Base-by-base conservation (phyloP, 1,140 invertebrate species). In the Hylaeus volcanicus region DNA sequence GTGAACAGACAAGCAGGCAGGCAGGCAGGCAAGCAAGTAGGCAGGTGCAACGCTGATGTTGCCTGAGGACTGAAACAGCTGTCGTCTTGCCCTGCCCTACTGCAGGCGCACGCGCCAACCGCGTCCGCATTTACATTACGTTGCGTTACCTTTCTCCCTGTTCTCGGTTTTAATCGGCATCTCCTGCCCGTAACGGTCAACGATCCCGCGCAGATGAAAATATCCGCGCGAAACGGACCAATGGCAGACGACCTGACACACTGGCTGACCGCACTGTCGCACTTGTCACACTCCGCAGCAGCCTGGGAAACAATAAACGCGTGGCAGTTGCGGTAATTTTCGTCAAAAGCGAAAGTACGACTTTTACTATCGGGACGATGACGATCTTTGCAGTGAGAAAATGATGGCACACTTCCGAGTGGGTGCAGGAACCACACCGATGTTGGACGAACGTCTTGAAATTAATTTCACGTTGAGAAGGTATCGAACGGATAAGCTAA, bases 31-130 rank as follows among this genome's bases (percentile, higher is more conserved):
- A 86, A 41, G 84, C 74, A 69, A 82, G 80, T 65, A 77, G 89
- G 90, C 92, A 93, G 93, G 92, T 93, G 92, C 90, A 93, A 88
- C 89, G 84, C 88, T 89, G 88, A 90, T 88, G 90, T 91, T 90
- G 90, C 89, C 82, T 86, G 85, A 90, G 89, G 90, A 90, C 89
- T 90, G 87, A 89, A 90, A 91, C 93, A 93, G 93, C 93, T 93
- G 93, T 93, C 93, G 92, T 89, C 91, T 89, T 89, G 90, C 86
- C 88, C 88, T 91, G 88, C 89, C 90, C 92, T 89, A 91, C 87
- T 91, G 89, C 90, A 92, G 91, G 91, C 89, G 92, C 92, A 93
- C 92, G 92, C 92, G 91, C 91, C 92, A 92, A 93, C 92, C 92
- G 92, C 91, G 91, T 92, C 91, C 91, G 92, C 92, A 92, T 93